A percentile compares a stretch with the other conserved stretches of the same genome.
Evolutionary conservation across 2,113 vertebrate species (phyloP).

Genomic region (Seriola rivoliana): DNA sequence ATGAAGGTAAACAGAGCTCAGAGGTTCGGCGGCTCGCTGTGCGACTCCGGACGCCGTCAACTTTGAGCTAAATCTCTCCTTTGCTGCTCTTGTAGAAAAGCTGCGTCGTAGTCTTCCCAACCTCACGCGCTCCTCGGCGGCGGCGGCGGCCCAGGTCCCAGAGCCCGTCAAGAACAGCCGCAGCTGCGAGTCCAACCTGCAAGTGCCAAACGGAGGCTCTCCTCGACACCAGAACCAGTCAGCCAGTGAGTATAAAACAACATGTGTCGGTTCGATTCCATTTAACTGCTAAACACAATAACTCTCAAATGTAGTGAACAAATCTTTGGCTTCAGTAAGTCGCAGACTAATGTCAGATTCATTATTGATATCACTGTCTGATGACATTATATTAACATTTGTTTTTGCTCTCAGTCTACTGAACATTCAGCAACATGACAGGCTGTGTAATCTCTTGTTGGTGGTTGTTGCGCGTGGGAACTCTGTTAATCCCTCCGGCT

Average conservation of each 20-base stretch:
- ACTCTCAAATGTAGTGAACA: background rate
- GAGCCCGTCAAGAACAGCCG: conserved; percentile 97
- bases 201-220: conserved; percentile 97
- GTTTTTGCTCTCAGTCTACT: conserved; percentile 33
- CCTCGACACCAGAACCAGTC: conserved; percentile 94
- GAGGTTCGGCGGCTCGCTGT: too few species aligned
- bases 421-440: conserved; percentile 20
- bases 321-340: background rate
- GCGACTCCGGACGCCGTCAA: background rate
- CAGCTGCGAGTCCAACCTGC: conserved; percentile 96
- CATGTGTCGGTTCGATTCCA: background rate
- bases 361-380: conserved; percentile 4
- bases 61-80: background rate
- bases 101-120: conserved; percentile 98
- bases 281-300: background rate
- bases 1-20: conserved; percentile 88
- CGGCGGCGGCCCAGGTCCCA: conserved; percentile 79
- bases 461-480: conserved; percentile 15
- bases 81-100: conserved; percentile 87
- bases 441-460: conserved; percentile 44
- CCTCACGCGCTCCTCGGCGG: conserved; percentile 88
- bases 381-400: conserved; percentile 9
- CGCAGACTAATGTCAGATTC: conserved; percentile 4
- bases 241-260: conserved; percentile 88
- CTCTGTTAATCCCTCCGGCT: conserved; percentile 49